These are phyloP conservation scores for Chelonoidis abingdonii DNA, from an alignment of 2,113 vertebrate genomes.

Conservation along the genomic window DNA sequence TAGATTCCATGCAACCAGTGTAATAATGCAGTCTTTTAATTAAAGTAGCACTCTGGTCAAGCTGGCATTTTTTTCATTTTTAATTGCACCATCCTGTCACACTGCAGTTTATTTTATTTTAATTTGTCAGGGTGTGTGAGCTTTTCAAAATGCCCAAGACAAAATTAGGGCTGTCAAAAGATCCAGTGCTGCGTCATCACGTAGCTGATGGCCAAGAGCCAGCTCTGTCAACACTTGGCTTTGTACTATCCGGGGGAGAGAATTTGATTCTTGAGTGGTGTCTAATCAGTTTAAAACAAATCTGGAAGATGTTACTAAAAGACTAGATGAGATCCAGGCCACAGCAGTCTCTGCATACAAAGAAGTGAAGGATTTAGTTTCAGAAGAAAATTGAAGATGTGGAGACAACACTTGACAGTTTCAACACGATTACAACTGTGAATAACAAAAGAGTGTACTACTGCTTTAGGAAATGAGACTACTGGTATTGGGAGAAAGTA, in stretches of 20 bases:
- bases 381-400: slow-evolving; percentile 74
- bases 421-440: slow-evolving; percentile 55
- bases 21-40: slow-evolving; percentile 23
- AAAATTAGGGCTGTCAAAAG: slow-evolving; percentile 48
- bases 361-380: slow-evolving; percentile 72
- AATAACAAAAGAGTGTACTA: slow-evolving; percentile 52
- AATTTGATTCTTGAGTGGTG: slow-evolving; percentile 82
- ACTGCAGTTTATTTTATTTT: slow-evolving; percentile 44
- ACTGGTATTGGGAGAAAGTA: neutral
- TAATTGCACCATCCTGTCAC: slow-evolving; percentile 41
- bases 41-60: slow-evolving; percentile 48
- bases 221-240: slow-evolving; percentile 82
- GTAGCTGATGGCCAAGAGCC: slow-evolving; percentile 76
- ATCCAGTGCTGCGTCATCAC: slow-evolving; percentile 63
- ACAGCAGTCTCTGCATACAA: slow-evolving; percentile 68
- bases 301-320: slow-evolving; percentile 86
- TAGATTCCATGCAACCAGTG: neutral
- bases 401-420: slow-evolving; percentile 70
- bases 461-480: slow-evolving; percentile 58
- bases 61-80: neutral
- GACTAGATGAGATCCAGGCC: slow-evolving; percentile 83
- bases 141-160: slow-evolving; percentile 61
- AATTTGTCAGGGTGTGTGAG: neutral
- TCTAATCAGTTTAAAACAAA: slow-evolving; percentile 85
- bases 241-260: slow-evolving; percentile 81